These are phyloP conservation scores for Ammospiza nelsoni DNA, from an alignment of 2,113 vertebrate genomes.

Conservation along the genomic window DNA sequence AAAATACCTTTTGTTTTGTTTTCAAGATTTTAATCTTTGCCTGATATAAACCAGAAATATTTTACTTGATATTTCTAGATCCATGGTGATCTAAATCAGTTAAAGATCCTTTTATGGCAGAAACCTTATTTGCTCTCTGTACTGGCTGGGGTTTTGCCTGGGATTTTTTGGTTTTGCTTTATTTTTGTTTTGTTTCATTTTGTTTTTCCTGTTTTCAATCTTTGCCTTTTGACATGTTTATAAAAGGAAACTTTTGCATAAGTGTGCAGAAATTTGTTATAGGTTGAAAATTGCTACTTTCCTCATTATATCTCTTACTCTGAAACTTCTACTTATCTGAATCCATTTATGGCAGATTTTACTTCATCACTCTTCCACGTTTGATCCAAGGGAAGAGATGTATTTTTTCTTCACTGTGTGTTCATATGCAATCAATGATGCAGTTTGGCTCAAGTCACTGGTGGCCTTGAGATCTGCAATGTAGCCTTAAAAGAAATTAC, in stretches of 20 bases:
- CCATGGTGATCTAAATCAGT: not conserved
- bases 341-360: not conserved
- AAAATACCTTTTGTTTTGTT: not conserved
- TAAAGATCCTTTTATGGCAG: not conserved
- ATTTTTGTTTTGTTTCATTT: not conserved
- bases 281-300: not conserved
- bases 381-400: not conserved
- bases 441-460: not conserved
- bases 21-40: not conserved
- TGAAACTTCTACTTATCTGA: not conserved
- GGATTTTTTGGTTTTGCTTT: not conserved
- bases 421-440: not conserved
- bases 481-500: not conserved
- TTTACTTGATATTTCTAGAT: not conserved
- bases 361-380: not conserved
- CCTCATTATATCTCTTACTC: not conserved
- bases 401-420: not conserved
- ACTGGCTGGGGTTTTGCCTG: not conserved
- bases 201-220: not conserved
- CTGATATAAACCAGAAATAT: not conserved
- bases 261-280: not conserved
- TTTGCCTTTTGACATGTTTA: not conserved
- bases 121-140: not conserved
- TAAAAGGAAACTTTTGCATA: not conserved
- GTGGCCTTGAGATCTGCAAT: not conserved